phyloP scores from a whole-genome alignment of 2,797 vertebrate species.

The Tragopan temminckii region DNA sequence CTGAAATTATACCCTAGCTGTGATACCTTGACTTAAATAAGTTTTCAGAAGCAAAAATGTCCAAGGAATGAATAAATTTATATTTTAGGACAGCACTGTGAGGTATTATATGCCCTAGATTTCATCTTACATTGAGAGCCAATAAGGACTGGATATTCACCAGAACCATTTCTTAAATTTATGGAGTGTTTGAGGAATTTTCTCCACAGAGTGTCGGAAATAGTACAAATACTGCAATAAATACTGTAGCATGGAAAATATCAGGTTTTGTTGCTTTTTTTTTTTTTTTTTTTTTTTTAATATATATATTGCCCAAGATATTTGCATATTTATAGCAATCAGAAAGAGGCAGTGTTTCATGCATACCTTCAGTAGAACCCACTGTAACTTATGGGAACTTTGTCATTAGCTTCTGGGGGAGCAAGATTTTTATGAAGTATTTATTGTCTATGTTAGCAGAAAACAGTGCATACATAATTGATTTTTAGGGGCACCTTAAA shows the following conservation, averaged over 20 bases:
- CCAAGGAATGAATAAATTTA: not conserved
- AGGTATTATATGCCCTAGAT: not conserved
- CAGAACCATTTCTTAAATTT: conserved; percentile 36
- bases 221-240: conserved; percentile 25
- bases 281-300: no score
- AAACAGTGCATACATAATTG: not conserved
- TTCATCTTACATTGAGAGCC: not conserved
- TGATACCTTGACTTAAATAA: not conserved
- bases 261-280: not conserved
- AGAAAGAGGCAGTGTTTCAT: not conserved
- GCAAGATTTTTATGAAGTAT: not conserved
- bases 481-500: not conserved
- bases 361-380: not conserved
- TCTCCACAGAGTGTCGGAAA: not conserved
- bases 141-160: conserved; percentile 21
- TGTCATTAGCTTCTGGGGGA: not conserved
- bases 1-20: not conserved
- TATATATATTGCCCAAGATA: not conserved
- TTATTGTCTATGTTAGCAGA: not conserved
- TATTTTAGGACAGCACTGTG: not conserved
- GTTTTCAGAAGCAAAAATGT: conserved; percentile 15
- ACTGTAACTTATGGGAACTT: not conserved
- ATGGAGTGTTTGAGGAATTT: conserved; percentile 35
- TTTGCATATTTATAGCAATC: conserved; percentile 22
- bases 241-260: conserved; percentile 4